A percentile compares a stretch with the other conserved stretches of the same genome.
phyloP scores from a whole-genome alignment of 2,797 vertebrate species.

The Gymnopithys bicolor region DNA sequence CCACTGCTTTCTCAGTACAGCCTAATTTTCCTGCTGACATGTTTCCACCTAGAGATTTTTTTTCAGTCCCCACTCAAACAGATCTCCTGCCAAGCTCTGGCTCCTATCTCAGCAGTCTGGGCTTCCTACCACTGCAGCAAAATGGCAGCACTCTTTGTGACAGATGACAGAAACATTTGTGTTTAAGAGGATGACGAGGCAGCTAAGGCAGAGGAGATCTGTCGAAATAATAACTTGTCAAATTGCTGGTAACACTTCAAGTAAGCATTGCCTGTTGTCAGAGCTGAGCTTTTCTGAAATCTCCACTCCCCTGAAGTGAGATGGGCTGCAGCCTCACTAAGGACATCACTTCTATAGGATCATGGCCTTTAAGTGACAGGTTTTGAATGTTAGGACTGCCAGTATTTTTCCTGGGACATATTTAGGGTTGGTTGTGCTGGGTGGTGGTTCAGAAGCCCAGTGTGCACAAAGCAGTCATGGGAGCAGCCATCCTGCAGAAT shows the following conservation, averaged over 20 bases:
- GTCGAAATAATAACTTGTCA: neutral
- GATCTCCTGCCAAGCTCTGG: neutral
- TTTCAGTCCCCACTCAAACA: neutral
- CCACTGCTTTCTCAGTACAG: neutral
- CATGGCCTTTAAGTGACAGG: neutral
- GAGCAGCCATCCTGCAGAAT: neutral
- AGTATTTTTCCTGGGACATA: neutral
- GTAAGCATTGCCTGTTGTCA: neutral
- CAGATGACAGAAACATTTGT: neutral
- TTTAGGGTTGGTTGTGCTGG: fast-evolving
- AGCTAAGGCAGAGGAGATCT: neutral
- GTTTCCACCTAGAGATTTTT: neutral
- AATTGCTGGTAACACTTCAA: neutral
- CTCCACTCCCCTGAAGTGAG: neutral
- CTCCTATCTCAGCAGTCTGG: neutral
- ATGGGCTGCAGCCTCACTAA: neutral
- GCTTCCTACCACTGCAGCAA: neutral
- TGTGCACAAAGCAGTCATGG: neutral
- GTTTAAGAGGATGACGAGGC: neutral
- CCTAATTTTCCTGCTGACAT: conserved; percentile 13
- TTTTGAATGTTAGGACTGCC: neutral
- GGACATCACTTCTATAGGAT: neutral
- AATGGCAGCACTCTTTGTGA: neutral
- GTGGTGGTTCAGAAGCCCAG: neutral
- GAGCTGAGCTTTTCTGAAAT: neutral